Evolutionary conservation across 2,113 vertebrate genomes (phyloP).

Genomic region (Pungitius pungitius): DNA sequence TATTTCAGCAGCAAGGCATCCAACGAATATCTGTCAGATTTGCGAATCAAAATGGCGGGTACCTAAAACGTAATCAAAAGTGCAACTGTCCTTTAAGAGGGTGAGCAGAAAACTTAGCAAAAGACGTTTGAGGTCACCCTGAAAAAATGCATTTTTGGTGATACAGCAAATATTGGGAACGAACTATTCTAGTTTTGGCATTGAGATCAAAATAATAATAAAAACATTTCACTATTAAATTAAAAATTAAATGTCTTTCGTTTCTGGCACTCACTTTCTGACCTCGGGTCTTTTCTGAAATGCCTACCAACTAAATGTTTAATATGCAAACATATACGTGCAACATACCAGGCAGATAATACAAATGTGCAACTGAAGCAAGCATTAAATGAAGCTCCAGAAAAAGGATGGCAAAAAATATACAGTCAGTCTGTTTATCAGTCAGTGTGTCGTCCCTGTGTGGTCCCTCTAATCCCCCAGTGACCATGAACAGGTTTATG

Average conservation of each 20-base stretch:
- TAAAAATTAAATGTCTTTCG: background rate
- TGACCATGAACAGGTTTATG: background rate
- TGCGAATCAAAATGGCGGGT: constrained; percentile 78
- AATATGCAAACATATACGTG: background rate
- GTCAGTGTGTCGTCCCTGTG: background rate
- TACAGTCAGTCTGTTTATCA: background rate
- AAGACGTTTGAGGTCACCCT: constrained; percentile 5
- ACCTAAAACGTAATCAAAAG: constrained; percentile 58
- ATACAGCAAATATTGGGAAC: background rate
- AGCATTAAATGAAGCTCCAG: background rate
- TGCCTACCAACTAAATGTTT: background rate
- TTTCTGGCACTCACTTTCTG: background rate
- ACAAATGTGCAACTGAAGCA: background rate
- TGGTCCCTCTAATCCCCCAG: too few species aligned
- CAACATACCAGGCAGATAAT: background rate
- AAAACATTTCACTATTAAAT: background rate
- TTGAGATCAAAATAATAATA: background rate
- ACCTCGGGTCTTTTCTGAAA: background rate
- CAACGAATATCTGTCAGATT: constrained; percentile 49
- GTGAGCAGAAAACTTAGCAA: constrained; percentile 31
- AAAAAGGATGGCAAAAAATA: background rate
- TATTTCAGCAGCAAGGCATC: constrained; percentile 23
- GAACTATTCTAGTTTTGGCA: background rate
- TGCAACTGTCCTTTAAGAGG: constrained; percentile 39
- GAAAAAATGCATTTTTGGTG: background rate